Percentiles rank a stretch among this genome's conserved stretches.
Conservation (phyloP, 2,888 invertebrate species). For the Pedicia rivosa region DNA sequence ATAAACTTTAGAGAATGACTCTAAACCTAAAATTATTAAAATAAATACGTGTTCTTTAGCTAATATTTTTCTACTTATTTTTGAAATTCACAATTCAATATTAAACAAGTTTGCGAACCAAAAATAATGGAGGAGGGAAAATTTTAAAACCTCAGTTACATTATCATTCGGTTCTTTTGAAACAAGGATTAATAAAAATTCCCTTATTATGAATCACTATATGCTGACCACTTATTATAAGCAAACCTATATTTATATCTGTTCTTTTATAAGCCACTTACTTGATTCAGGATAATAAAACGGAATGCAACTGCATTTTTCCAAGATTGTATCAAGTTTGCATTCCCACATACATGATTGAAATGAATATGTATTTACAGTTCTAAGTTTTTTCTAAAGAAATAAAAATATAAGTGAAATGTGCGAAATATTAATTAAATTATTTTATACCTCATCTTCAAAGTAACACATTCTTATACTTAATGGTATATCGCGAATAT, state of each 20-base stretch:
- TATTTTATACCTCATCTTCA: slow-evolving; percentile 20
- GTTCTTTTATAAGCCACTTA: too few relatives aligned
- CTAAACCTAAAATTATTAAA: not conserved
- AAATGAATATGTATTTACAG: slow-evolving; percentile 21
- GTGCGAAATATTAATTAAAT: not conserved
- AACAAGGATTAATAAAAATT: too few relatives aligned
- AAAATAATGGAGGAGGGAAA: too few relatives aligned
- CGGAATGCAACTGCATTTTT: slow-evolving; percentile 24
- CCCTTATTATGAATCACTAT: too few relatives aligned
- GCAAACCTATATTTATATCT: too few relatives aligned
- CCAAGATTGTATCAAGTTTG: slow-evolving; percentile 17
- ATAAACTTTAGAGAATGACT: not conserved
- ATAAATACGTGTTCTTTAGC: not conserved
- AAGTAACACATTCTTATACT: slow-evolving; percentile 23
- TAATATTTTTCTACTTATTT: not conserved
- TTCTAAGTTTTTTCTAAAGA: slow-evolving; percentile 15
- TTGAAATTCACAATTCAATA: slow-evolving; percentile 11
- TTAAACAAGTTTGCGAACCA: too few relatives aligned
- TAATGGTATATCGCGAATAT: slow-evolving; percentile 18
- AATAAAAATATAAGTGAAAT: not conserved
- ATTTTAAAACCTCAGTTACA: too few relatives aligned
- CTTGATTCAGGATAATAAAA: slow-evolving; percentile 25
- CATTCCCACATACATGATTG: slow-evolving; percentile 28
- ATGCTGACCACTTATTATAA: too few relatives aligned
- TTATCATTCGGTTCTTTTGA: too few relatives aligned